Evolutionary conservation across 2,888 invertebrate species (phyloP), one percentile per base, ranked within the genome.

Genomic region (Cerceris rybyensis): DNA sequence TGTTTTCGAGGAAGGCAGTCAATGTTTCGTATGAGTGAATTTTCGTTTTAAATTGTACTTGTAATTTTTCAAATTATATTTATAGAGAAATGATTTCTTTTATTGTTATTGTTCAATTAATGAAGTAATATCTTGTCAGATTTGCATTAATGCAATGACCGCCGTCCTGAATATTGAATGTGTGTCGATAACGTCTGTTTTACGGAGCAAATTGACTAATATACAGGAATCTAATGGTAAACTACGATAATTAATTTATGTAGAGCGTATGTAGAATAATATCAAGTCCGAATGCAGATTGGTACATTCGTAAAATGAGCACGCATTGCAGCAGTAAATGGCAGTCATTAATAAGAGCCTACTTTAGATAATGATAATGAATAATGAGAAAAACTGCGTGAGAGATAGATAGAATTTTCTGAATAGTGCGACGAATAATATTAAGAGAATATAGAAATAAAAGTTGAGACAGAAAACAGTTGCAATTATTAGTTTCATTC

Each of bases 301-400:
- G 59, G 49, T 55, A 70, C 61, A 72, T 68, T 28, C 59, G 65
- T 63, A 50, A 72, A 65, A 43, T 61, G 65, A 80, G 80, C 75
- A 82, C 77, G 86, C 84, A 83, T 86, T 71, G 69, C 67, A 83
- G 78, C 73, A 85, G 70, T 72, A 78, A 65, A 71, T 78, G 58
- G 79, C 58, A 81, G 65, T 82, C 54, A 80, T 75, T 65, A 79
- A 71, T 67, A 61, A 69, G 60, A 75, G 52, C 55, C 72, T 81
- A 81, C 72, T 46, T 55, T 60, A 60, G 72, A 59, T 59, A 73
- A 65, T 73, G 67, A 49, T 61, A 66, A 57, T 60, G 68, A 52
- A 39, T 60, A 70, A 57, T 43, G 28, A 28, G 28, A 28, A 28
- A 28, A 28, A 28, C 41, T 11, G 66, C 64, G 77, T 66, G 78